phyloP scores from a whole-genome alignment of 2,797 vertebrate genomes.

The Apogon talboti region DNA sequence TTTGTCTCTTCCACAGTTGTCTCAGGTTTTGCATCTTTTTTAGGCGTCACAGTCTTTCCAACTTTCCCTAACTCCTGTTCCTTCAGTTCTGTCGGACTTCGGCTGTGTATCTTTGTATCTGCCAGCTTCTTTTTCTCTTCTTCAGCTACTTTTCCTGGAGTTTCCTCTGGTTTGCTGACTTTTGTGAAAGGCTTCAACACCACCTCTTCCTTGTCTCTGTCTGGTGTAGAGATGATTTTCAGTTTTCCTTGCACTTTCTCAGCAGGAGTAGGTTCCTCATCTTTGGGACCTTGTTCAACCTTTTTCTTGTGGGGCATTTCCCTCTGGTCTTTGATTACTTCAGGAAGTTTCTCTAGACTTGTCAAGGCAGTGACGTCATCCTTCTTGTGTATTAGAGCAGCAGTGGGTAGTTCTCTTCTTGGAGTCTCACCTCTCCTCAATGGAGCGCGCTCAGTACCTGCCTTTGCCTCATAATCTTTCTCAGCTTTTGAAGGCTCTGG shows the following conservation, averaged over 20 bases:
- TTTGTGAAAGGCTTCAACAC: slow-evolving; percentile 62
- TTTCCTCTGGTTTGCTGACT: slow-evolving; percentile 42
- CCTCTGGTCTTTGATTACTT: slow-evolving; percentile 35
- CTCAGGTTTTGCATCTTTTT: slow-evolving; percentile 27
- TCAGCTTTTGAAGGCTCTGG: slow-evolving; percentile 24
- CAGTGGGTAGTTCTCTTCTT: slow-evolving; percentile 26
- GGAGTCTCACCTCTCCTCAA: slow-evolving; percentile 37
- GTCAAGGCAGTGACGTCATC: background rate
- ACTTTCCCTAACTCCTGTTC: slow-evolving; percentile 25
- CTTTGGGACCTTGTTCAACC: slow-evolving; percentile 40
- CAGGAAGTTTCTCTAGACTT: slow-evolving; percentile 7
- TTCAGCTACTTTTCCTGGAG: slow-evolving; percentile 18
- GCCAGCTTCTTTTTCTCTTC: slow-evolving; percentile 41
- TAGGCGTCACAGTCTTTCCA: slow-evolving; percentile 9
- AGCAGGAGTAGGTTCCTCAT: slow-evolving; percentile 34
- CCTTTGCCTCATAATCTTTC: slow-evolving; percentile 43
- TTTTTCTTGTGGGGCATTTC: slow-evolving; percentile 39
- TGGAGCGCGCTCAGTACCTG: slow-evolving; percentile 22
- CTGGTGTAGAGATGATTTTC: slow-evolving; percentile 44
- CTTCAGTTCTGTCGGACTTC: slow-evolving; percentile 9
- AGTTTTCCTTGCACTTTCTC: slow-evolving; percentile 46
- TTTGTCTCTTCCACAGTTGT: slow-evolving; percentile 42
- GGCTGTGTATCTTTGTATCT: slow-evolving; percentile 37
- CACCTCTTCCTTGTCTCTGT: slow-evolving; percentile 55
- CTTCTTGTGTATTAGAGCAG: slow-evolving; percentile 25